Evolutionary conservation across 2,888 invertebrate species (phyloP).

Genomic region (Sinhomidia bicolor): DNA sequence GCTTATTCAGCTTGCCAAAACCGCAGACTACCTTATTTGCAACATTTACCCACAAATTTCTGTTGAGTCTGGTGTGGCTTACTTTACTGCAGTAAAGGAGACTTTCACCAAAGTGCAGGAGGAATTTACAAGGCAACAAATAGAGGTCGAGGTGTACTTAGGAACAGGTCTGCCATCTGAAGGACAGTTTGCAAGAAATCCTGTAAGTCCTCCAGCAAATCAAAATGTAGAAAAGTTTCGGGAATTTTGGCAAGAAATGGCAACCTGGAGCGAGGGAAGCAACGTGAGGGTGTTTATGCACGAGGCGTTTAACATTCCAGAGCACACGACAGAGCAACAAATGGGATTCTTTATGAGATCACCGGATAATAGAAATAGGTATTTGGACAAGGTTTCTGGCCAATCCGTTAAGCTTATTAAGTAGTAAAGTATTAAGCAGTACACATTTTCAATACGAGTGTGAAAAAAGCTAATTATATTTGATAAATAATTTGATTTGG

Average conservation of each 20-base stretch:
- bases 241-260: not conserved
- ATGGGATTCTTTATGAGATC: constrained; percentile 16
- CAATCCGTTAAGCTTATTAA: constrained; percentile 20
- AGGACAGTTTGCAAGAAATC: not conserved
- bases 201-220: not conserved
- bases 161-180: not conserved
- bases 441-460: too few species aligned
- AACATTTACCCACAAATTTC: constrained; percentile 10
- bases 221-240: not conserved
- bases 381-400: not conserved
- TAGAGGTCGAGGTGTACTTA: not conserved
- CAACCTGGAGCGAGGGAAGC: not conserved
- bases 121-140: not conserved
- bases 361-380: constrained; percentile 10
- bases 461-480: too few species aligned
- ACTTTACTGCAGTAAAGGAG: not conserved
- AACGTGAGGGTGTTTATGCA: constrained; percentile 30
- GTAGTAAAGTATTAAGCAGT: too few species aligned
- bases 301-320: constrained; percentile 22
- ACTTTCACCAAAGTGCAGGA: not conserved
- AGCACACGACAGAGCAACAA: not conserved
- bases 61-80: not conserved
- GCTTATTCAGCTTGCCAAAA: not conserved
- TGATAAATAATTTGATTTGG: too few species aligned
- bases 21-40: not conserved